phyloP scores from a whole-genome alignment of 2,113 vertebrate species.

The Smithornis capensis region DNA sequence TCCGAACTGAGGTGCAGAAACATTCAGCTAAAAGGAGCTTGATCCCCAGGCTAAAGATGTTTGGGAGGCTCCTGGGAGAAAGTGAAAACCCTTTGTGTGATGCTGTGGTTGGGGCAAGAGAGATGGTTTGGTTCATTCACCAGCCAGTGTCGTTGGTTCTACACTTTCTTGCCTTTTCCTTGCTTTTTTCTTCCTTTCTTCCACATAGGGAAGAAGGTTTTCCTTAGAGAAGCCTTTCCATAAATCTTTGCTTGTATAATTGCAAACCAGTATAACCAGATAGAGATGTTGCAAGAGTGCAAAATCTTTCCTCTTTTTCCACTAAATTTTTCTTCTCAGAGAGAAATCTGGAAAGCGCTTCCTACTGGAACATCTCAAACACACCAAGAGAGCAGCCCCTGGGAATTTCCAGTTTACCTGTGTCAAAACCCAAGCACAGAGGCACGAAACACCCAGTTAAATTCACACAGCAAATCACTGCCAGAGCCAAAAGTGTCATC shows the following conservation, averaged over 20 bases:
- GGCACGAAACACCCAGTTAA: not conserved
- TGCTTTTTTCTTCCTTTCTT: not conserved
- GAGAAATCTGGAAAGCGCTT: not conserved
- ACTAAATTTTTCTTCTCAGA: not conserved
- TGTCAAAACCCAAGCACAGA: not conserved
- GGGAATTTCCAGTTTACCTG: not conserved
- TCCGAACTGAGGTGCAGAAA: not conserved
- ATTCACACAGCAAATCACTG: not conserved
- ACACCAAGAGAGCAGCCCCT: not conserved
- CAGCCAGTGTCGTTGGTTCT: not conserved
- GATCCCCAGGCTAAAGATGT: not conserved
- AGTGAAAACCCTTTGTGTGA: not conserved
- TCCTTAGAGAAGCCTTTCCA: not conserved
- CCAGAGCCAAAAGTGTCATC: not conserved
- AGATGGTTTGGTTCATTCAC: not conserved
- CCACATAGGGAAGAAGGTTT: not conserved
- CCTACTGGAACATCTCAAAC: not conserved
- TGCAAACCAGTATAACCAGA: not conserved
- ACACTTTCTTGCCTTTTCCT: not conserved
- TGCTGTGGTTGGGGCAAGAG: not conserved
- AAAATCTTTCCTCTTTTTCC: not conserved
- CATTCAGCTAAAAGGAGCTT: not conserved
- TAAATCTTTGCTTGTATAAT: not conserved
- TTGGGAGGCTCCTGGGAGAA: not conserved
- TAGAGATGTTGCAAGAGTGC: not conserved